Evolutionary conservation across 2,888 invertebrate genomes (phyloP), one percentile per base, ranked within the genome.

Genomic region (Polydesmus complanatus): DNA sequence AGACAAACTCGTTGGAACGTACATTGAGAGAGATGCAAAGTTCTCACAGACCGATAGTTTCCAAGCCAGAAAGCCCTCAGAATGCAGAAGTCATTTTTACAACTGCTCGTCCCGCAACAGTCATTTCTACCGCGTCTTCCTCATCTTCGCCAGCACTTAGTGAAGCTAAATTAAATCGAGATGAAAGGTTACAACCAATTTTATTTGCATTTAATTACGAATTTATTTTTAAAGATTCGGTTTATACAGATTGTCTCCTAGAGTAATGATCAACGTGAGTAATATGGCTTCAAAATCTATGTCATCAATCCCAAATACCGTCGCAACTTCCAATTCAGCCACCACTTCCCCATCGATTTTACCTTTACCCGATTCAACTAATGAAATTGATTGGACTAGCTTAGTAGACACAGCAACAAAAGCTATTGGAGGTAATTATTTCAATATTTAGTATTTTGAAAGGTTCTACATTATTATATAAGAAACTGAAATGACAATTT

Each of bases 391-490:
- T 72, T 88, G 89, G 89, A 81, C 84, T 14, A 82, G 84, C 69
- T 77, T 88, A 23, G 87, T 88, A 1, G 85, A 86, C 69, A 86
- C 87, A 1, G 88, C 88, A 27, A 86, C 86, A 0, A 77, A 84
- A 63, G 86, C 84, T 22, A 83, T 85, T 77, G 75, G 83, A 52
- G 79, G 68, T 63, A 56, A 63, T 53, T n/a, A n/a, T n/a, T n/a
- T n/a, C n/a, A n/a, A n/a, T n/a, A n/a, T n/a, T n/a, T n/a, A n/a
- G n/a, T n/a, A n/a, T n/a, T n/a, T n/a, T n/a, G n/a, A n/a, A n/a
- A n/a, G n/a, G n/a, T n/a, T n/a, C n/a, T n/a, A n/a, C n/a, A n/a
- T n/a, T n/a, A n/a, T n/a, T n/a, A n/a, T n/a, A n/a, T n/a, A n/a
- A n/a, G n/a, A n/a, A n/a, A n/a, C n/a, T n/a, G n/a, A n/a, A n/a